Base-by-base conservation (phyloP, 2,113 vertebrate genomes). In the Bombycilla garrulus region DNA sequence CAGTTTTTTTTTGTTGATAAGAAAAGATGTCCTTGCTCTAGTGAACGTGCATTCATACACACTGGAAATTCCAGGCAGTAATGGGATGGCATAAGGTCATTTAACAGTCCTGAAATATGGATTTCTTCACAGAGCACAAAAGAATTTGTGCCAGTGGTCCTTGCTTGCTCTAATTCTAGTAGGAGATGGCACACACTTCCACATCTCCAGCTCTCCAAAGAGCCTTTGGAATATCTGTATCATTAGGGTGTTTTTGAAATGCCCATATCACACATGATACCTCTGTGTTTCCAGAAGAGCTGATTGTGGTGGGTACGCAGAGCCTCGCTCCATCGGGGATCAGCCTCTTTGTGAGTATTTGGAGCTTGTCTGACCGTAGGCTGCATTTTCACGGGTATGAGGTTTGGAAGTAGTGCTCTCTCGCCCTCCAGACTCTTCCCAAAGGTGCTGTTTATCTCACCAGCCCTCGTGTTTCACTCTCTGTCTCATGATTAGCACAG, bases 241-340 rank as follows among this genome's bases (percentile, higher is more conserved):
- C 29, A 31, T 44, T 33, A 23, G 17, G 25, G 15, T 9, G 6
- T 54, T 85, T 91, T 78, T 36, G 12, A 51, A 54, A 62, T 23
- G 47, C 33, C 38, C 0, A 53, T 15, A 0, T 18, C 40, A 33
- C 36, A 45, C 2, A 1, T 2, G 6, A 42, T 35, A 20, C 23
- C n/a, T 81, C 21, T 56, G 28, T 73, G 70, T 86, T 94, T 86
- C 40, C 72, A 56, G 56, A 80, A 64, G 56, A 51, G 33, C 61
- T 77, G 61, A 17, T 19, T 45, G 40, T 33, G 31, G 21, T 61
- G 58, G 54, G 60, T 15, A 36, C 90, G 58, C 8, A 21, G 54
- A 66, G 44, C 72, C 48, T 80, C 0, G 0, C n/a, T 70, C 45
- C 11, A 8, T 50, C 74, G 65, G 60, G 40, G 66, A 38, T 44